Evolutionary conservation across 1,140 invertebrate genomes (phyloP).

Genomic region (Cydia amplana): DNA sequence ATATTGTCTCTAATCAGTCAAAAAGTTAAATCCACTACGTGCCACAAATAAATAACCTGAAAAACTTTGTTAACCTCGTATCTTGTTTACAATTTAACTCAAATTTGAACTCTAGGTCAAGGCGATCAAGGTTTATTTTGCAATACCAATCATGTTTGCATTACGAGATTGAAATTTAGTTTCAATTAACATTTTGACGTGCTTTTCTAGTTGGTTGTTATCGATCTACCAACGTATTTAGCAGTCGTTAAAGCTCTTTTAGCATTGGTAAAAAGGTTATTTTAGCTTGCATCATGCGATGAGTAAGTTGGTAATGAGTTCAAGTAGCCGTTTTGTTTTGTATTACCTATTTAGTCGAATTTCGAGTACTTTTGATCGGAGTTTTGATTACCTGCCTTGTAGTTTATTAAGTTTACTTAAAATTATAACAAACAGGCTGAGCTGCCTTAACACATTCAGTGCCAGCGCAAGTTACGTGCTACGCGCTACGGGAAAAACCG

Average conservation of each 20-base stretch:
- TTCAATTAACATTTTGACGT: slow-evolving; percentile 19
- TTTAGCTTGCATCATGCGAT: neutral
- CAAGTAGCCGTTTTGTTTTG: neutral
- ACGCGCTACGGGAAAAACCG: too few species aligned
- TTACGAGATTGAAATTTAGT: neutral
- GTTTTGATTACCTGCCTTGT: neutral
- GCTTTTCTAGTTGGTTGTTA: slow-evolving; percentile 7
- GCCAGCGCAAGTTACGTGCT: too few species aligned
- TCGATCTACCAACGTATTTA: neutral
- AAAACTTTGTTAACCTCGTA: neutral
- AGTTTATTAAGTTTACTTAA: neutral
- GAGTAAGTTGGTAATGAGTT: neutral
- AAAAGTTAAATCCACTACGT: slow-evolving; percentile 38
- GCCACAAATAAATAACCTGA: slow-evolving; percentile 25
- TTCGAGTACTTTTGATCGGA: neutral
- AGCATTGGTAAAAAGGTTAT: neutral
- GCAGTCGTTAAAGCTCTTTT: neutral
- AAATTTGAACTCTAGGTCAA: neutral
- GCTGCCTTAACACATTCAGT: too few species aligned
- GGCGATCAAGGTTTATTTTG: neutral
- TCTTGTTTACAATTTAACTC: neutral
- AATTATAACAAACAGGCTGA: neutral
- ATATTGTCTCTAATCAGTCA: slow-evolving; percentile 48
- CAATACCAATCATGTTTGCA: neutral
- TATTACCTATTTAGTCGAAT: neutral